Evolutionary conservation across 2,113 vertebrate genomes (phyloP).

Genomic region (Scopus umbretta): DNA sequence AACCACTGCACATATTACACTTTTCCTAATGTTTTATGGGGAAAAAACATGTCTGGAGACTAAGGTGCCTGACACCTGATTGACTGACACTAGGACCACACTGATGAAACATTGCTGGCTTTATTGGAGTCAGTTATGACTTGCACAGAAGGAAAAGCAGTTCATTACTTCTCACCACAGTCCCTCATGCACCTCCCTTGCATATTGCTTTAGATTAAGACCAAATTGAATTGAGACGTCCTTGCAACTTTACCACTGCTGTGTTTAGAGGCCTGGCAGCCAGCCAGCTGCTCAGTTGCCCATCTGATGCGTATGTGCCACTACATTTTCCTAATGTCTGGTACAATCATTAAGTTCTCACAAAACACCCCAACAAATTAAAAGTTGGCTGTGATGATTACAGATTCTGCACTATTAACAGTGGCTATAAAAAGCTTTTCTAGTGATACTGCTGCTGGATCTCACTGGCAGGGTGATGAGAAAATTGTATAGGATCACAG

Average conservation of each 20-base stretch:
- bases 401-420: not conserved
- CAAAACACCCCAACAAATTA: not conserved
- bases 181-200: not conserved
- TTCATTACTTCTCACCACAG: not conserved
- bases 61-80: not conserved
- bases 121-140: not conserved
- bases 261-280: not conserved
- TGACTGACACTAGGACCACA: not conserved
- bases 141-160: not conserved
- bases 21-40: not conserved
- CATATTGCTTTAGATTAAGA: not conserved
- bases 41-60: not conserved
- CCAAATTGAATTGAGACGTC: not conserved
- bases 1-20: not conserved
- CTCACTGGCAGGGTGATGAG: fast-evolving
- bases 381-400: not conserved
- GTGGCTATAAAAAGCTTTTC: not conserved
- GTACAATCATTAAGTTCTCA: not conserved
- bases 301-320: not conserved
- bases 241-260: not conserved
- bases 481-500: not conserved
- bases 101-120: not conserved
- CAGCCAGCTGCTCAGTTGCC: not conserved
- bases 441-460: not conserved
- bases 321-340: not conserved